Evolutionary conservation across 2,888 invertebrate species (phyloP).

Genomic region (Eupithecia vulgata): DNA sequence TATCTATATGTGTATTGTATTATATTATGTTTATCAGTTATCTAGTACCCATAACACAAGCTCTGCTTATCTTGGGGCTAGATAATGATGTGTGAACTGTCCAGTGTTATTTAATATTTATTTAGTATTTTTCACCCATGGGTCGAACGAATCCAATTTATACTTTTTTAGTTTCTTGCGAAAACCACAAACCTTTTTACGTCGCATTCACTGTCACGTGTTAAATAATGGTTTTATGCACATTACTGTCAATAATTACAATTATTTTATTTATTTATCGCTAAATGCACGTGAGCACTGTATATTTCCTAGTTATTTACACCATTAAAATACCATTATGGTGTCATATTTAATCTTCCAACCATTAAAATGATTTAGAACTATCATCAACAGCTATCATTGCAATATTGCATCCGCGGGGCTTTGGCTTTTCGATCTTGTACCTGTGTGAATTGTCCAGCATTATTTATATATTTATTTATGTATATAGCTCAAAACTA

Average conservation of each 20-base stretch:
- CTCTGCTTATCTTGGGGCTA: too few relatives aligned
- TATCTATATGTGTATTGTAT: too few relatives aligned
- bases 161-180: background rate
- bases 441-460: too few relatives aligned
- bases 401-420: background rate
- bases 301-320: constrained; percentile 29
- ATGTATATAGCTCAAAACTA: too few relatives aligned
- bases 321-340: constrained; percentile 25
- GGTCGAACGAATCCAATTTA: background rate
- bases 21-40: too few relatives aligned
- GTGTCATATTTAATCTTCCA: constrained; percentile 12
- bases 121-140: too few relatives aligned
- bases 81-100: too few relatives aligned
- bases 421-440: too few relatives aligned
- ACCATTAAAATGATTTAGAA: constrained; percentile 23
- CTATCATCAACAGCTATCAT: constrained; percentile 19
- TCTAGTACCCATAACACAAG: too few relatives aligned
- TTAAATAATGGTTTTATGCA: background rate
- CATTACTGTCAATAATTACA: background rate
- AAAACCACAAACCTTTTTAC: background rate
- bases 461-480: too few relatives aligned
- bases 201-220: background rate
- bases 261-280: constrained; percentile 5
- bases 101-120: too few relatives aligned
- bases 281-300: constrained; percentile 4